Percentiles rank a stretch among this genome's conserved stretches.
Evolutionary conservation across 1,140 invertebrate genomes (phyloP).

Genomic region (Bombyx mandarina): DNA sequence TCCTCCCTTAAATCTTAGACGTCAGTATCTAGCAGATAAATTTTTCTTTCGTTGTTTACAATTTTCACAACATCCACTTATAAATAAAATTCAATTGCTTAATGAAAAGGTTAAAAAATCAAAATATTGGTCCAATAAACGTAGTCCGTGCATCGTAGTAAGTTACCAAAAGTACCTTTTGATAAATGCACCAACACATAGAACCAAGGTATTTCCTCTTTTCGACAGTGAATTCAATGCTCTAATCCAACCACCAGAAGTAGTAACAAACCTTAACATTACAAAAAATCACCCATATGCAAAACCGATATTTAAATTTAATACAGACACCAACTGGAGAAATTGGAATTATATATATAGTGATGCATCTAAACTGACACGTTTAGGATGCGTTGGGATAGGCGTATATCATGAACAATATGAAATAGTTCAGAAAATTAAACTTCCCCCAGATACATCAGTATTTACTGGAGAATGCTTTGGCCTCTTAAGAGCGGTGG

Average conservation of each 20-base stretch:
- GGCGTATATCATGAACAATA: constrained; percentile 1
- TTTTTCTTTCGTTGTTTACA: constrained; percentile 13
- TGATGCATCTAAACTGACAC: background rate
- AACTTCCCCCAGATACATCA: background rate
- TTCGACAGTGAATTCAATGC: too few relatives aligned
- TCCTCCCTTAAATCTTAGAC: constrained; percentile 7
- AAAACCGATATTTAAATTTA: background rate
- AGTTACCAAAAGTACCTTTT: too few relatives aligned
- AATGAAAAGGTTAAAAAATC: too few relatives aligned
- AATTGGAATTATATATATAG: background rate
- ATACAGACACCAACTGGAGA: background rate
- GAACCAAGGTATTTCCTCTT: too few relatives aligned
- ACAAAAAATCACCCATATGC: background rate
- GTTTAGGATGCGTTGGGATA: background rate
- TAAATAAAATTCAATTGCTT: background rate
- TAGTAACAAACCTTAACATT: background rate
- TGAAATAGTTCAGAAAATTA: background rate
- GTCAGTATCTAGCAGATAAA: constrained; percentile 19
- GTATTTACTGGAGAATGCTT: constrained; percentile 8
- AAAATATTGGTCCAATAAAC: too few relatives aligned
- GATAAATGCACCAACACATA: too few relatives aligned
- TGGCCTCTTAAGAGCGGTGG: constrained; percentile 11
- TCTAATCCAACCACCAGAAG: background rate
- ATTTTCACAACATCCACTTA: constrained; percentile 11
- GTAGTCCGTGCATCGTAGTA: too few relatives aligned